These are phyloP conservation scores for Poeciliopsis turrubarensis DNA, from an alignment of 2,113 vertebrate genomes.

Conservation along the genomic window DNA sequence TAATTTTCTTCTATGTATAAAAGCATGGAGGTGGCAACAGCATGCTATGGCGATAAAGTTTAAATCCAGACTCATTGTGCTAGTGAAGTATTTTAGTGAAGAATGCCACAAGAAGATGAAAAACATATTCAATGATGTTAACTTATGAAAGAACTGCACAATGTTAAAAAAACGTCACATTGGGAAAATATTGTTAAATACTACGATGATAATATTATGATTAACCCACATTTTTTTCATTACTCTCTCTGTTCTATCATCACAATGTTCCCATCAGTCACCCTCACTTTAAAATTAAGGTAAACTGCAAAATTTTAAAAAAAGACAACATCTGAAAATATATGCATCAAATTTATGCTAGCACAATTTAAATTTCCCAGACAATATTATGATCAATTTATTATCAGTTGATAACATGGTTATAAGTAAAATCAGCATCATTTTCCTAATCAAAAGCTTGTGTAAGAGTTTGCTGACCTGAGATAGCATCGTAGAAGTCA, in stretches of 20 bases:
- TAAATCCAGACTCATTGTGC: background rate
- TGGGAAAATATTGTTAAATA: no score
- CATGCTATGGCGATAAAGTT: background rate
- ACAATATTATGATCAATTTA: background rate
- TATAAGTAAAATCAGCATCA: background rate
- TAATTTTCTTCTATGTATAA: no score
- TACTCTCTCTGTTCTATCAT: no score
- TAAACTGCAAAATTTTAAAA: background rate
- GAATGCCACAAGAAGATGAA: background rate
- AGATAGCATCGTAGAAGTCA: conserved; percentile 92
- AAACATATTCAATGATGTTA: no score
- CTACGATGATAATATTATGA: no score
- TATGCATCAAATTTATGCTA: background rate
- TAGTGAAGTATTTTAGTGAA: background rate
- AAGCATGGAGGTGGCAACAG: background rate
- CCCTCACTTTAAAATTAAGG: background rate
- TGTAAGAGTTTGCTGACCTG: conserved; percentile 80
- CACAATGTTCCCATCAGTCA: no score
- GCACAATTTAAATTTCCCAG: background rate
- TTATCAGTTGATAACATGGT: background rate
- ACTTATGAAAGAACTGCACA: no score
- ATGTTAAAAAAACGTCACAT: no score
- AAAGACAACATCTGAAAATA: background rate
- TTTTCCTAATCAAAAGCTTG: background rate
- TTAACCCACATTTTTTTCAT: no score